phyloP scores from a whole-genome alignment of 1,140 invertebrate species.

The Drosophila equinoxialis region DNA sequence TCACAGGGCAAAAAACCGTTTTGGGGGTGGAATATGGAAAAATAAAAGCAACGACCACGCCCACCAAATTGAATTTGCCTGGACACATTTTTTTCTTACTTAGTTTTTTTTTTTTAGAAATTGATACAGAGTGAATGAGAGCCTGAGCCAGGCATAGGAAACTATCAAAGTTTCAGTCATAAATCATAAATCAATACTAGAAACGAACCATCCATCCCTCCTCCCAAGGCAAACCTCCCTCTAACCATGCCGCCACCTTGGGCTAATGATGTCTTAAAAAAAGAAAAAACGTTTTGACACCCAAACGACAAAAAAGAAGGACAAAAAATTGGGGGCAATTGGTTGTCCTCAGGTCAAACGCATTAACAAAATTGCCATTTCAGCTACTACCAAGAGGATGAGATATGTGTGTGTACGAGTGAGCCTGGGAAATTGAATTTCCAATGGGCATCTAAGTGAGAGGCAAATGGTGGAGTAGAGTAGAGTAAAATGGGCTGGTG shows the following conservation, averaged over 20 bases:
- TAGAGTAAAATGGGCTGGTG: not conserved
- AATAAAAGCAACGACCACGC: slow-evolving; percentile 47
- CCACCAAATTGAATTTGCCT: slow-evolving; percentile 67
- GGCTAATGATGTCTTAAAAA: slow-evolving; percentile 81
- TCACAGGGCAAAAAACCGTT: slow-evolving; percentile 31
- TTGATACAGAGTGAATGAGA: slow-evolving; percentile 58
- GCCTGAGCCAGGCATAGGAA: slow-evolving; percentile 16
- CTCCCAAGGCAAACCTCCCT: slow-evolving; percentile 9
- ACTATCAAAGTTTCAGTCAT: slow-evolving; percentile 61
- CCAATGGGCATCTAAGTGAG: slow-evolving; percentile 41
- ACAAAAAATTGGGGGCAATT: slow-evolving; percentile 66
- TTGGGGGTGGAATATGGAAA: slow-evolving; percentile 29
- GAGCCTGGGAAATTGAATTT: slow-evolving; percentile 75
- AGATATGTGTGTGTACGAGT: slow-evolving; percentile 24
- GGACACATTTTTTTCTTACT: slow-evolving; percentile 55
- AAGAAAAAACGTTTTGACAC: slow-evolving; percentile 63
- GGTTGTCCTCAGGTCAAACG: slow-evolving; percentile 78
- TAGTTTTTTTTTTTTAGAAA: slow-evolving; percentile 38
- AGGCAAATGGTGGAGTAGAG: not conserved
- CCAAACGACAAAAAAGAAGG: slow-evolving; percentile 58
- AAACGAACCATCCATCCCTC: slow-evolving; percentile 6
- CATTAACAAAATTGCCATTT: slow-evolving; percentile 79
- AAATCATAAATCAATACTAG: slow-evolving; percentile 78
- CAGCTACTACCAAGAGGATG: slow-evolving; percentile 53
- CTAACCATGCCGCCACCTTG: slow-evolving; percentile 26